Evolutionary conservation across 92 coral and sea anemone species (phyloP).

Genomic region (Epizoanthus rinbou): DNA sequence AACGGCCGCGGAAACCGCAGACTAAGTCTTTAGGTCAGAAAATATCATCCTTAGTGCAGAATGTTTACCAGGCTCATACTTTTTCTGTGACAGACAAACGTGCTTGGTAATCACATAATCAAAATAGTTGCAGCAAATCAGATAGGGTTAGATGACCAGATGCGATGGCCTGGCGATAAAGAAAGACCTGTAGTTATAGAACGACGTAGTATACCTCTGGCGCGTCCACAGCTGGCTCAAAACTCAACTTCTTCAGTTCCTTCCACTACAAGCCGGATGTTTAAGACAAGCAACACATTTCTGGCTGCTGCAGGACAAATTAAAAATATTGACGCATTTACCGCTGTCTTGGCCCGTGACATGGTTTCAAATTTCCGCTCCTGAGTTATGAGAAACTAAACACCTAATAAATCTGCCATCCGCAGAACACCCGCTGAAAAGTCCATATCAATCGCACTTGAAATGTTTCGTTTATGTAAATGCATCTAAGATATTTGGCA

Average conservation of each 20-base stretch:
- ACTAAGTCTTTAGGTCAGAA: constrained; percentile 4
- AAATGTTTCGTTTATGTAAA: constrained; percentile 32
- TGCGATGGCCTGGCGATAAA: constrained; percentile 4
- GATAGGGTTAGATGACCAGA: constrained; percentile 52
- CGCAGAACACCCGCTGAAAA: constrained; percentile 28
- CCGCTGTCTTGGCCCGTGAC: constrained; percentile 25
- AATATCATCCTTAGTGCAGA: constrained; percentile 2
- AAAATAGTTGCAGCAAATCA: constrained; percentile 69
- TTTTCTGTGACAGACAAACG: constrained; percentile 31
- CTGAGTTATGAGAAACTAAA: constrained; percentile 77
- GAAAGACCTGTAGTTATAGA: too few species aligned
- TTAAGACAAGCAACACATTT: constrained; percentile 20
- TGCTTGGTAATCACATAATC: constrained; percentile 62
- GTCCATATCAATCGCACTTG: background rate
- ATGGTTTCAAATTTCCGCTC: constrained; percentile 72
- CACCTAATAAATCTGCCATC: constrained; percentile 75
- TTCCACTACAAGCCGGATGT: constrained; percentile 8
- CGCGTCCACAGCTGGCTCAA: background rate
- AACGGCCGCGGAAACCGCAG: background rate
- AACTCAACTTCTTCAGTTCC: background rate
- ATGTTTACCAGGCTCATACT: constrained; percentile 18
- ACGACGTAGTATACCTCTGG: background rate
- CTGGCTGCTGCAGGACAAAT: constrained; percentile 19
- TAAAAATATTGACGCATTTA: constrained; percentile 14
- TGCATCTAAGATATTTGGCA: constrained; percentile 10